Percentiles rank a stretch among this genome's conserved stretches.
Evolutionary conservation across 2,888 invertebrate genomes (phyloP).

Genomic region (Sclerodermus sp.): DNA sequence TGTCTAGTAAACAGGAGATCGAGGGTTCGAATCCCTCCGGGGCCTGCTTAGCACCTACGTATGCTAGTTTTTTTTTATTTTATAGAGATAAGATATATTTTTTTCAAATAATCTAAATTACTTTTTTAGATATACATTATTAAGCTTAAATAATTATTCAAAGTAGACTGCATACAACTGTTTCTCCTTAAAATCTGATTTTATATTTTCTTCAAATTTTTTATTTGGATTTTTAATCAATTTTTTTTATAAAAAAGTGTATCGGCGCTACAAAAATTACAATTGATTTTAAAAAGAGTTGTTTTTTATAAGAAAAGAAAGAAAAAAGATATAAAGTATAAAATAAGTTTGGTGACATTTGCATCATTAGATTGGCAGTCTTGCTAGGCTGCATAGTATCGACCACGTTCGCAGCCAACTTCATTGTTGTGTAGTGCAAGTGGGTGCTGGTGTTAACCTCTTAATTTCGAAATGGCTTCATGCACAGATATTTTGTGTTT

Average conservation of each 20-base stretch:
- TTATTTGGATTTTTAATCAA: too few species aligned
- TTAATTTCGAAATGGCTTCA: conserved; percentile 60
- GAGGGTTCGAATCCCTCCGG: conserved; percentile 69
- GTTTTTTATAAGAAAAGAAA: too few species aligned
- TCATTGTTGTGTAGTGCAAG: conserved; percentile 39
- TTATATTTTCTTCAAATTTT: too few species aligned
- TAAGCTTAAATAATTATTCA: background rate
- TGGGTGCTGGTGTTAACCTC: conserved; percentile 17
- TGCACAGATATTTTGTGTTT: conserved; percentile 65
- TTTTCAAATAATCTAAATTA: background rate
- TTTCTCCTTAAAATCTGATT: too few species aligned
- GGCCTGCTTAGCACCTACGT: too few species aligned
- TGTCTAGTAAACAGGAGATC: conserved; percentile 74
- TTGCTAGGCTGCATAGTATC: conserved; percentile 15
- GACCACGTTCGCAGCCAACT: conserved; percentile 25
- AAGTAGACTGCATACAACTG: background rate
- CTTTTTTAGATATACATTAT: background rate
- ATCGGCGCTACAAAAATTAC: too few species aligned
- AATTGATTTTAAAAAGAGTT: too few species aligned
- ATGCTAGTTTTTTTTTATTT: too few species aligned
- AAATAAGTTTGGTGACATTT: too few species aligned
- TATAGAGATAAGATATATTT: background rate
- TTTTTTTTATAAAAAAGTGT: too few species aligned
- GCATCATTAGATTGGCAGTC: conserved; percentile 12
- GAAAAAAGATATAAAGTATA: too few species aligned